These are phyloP conservation scores for Narcine bancroftii DNA, from an alignment of 2,113 vertebrate species.

Conservation along the genomic window DNA sequence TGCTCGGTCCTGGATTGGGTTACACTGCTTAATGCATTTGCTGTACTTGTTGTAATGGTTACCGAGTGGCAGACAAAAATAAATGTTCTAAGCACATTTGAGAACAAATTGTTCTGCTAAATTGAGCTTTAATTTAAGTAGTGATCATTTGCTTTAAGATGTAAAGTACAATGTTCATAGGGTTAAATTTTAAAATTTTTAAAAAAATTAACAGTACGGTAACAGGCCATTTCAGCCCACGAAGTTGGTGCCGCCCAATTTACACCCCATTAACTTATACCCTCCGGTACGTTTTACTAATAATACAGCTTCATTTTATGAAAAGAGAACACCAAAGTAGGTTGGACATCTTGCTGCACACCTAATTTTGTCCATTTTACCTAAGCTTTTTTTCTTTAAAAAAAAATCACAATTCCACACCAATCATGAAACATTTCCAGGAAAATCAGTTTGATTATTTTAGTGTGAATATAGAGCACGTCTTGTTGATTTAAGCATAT, in stretches of 20 bases:
- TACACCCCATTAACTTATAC: no score
- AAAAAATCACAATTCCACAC: background rate
- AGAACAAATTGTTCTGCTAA: constrained; percentile 28
- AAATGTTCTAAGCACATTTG: constrained; percentile 1
- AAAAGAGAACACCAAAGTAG: background rate
- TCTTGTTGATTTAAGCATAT: background rate
- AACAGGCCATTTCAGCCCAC: no score
- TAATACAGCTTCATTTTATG: background rate
- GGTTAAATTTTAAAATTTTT: no score
- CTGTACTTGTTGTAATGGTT: constrained; percentile 24
- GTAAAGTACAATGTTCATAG: background rate
- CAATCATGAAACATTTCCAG: background rate
- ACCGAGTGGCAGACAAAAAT: constrained; percentile 31
- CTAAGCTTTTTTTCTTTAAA: background rate
- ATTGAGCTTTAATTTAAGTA: constrained; percentile 17
- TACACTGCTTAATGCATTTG: constrained; percentile 9
- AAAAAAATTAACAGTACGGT: no score
- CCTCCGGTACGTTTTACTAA: no score
- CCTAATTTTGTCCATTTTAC: background rate
- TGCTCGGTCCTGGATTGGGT: constrained; percentile 2
- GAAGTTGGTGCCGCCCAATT: no score
- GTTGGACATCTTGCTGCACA: background rate
- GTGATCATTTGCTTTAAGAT: background rate
- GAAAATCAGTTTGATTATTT: background rate
- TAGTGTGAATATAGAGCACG: background rate